Percentiles rank a stretch among this genome's conserved stretches.
Conservation (phyloP, 2,888 invertebrate species). For the Tuta absoluta region DNA sequence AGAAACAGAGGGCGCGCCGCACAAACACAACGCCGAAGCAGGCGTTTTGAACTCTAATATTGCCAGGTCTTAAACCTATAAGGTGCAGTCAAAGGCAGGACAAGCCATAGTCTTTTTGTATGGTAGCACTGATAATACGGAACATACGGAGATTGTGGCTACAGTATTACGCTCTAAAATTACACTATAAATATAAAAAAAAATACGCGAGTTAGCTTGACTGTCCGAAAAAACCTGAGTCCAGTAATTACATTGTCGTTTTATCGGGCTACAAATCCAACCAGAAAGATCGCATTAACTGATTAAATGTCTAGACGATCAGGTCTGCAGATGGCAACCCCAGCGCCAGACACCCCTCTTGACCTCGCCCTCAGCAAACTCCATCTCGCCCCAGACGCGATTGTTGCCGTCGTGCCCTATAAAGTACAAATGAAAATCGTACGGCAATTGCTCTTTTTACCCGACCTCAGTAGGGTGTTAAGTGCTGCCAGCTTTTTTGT, state of each 20-base stretch:
- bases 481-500: constrained; percentile 4
- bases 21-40: background rate
- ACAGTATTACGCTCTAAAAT: no score
- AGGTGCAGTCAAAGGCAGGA: no score
- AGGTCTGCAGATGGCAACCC: constrained; percentile 20
- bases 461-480: constrained; percentile 2
- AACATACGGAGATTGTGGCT: no score
- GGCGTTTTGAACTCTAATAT: background rate
- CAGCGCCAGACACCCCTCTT: constrained; percentile 32
- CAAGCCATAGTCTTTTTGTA: no score
- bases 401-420: constrained; percentile 20
- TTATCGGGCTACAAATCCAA: background rate
- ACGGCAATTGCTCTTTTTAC: constrained; percentile 16
- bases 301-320: background rate
- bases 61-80: background rate
- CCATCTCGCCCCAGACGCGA: constrained; percentile 24
- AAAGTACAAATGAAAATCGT: constrained; percentile 15
- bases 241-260: background rate
- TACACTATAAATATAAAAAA: no score
- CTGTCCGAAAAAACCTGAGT: background rate
- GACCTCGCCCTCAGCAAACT: constrained; percentile 30
- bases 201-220: no score
- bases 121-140: no score
- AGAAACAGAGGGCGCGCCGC: constrained; percentile 7
- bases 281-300: constrained; percentile 1